Evolutionary conservation across 2,888 invertebrate genomes (phyloP).

Genomic region (Noctua janthina): DNA sequence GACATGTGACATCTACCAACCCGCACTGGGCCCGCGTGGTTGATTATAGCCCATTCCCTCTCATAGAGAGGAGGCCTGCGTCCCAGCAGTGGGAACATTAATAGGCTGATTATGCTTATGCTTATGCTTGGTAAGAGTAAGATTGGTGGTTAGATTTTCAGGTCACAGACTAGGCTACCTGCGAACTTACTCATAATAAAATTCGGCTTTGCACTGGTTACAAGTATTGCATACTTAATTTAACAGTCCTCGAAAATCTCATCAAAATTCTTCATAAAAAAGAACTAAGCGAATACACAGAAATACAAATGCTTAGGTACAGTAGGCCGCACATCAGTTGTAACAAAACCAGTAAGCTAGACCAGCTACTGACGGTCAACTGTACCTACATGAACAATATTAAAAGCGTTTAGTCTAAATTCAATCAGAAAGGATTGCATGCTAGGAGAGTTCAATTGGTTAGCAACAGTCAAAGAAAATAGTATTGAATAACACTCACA

Average conservation of each 20-base stretch:
- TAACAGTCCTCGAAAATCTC: no score
- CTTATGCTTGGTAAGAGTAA: no score
- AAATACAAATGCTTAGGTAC: not conserved
- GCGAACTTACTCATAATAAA: no score
- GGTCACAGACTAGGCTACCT: no score
- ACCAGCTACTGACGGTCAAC: not conserved
- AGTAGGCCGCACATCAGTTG: not conserved
- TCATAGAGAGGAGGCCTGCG: no score
- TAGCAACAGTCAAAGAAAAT: not conserved
- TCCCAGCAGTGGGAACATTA: no score
- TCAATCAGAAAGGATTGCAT: not conserved
- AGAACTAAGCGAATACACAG: not conserved
- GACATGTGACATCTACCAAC: no score
- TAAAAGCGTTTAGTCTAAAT: not conserved
- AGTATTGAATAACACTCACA: constrained; percentile 1
- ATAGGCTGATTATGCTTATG: no score
- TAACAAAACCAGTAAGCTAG: not conserved
- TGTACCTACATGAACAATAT: no score
- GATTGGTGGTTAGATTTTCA: no score
- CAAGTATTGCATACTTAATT: not conserved
- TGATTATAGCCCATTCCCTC: no score
- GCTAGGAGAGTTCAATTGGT: not conserved
- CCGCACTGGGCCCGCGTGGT: no score
- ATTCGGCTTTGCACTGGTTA: not conserved
- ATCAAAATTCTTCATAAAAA: not conserved